Evolutionary conservation across 2,797 vertebrate genomes (phyloP).

Genomic region (Cebuella pygmaea): DNA sequence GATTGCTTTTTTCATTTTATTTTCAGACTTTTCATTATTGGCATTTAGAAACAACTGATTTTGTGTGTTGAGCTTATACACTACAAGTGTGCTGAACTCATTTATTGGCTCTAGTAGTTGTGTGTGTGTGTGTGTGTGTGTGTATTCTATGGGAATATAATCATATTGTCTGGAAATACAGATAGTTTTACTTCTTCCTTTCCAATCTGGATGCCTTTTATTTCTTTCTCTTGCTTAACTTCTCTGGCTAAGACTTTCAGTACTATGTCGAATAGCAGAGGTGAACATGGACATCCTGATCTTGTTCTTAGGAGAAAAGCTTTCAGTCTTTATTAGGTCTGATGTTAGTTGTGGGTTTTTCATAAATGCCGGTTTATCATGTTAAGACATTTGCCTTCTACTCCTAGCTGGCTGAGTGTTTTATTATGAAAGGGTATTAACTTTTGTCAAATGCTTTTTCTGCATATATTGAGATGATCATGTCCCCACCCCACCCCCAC

Average conservation of each 20-base stretch:
- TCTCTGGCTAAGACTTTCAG: not conserved
- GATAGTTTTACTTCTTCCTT: not conserved
- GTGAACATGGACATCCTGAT: not conserved
- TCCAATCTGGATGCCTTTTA: not conserved
- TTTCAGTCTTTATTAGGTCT: not conserved
- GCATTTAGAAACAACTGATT: not conserved
- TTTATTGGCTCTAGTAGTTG: not conserved
- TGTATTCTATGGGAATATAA: not conserved
- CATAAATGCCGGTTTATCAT: not conserved
- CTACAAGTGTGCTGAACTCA: not conserved
- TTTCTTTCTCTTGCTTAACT: conserved; percentile 14
- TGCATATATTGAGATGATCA: not conserved
- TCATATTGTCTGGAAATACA: not conserved
- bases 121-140: not conserved
- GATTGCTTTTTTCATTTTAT: conserved; percentile 11
- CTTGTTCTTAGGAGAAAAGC: not conserved
- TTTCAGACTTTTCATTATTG: not conserved
- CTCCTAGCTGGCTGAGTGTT: not conserved
- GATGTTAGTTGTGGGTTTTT: not conserved
- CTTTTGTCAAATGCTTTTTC: conserved; percentile 1
- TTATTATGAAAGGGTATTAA: not conserved
- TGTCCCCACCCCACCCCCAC: not conserved
- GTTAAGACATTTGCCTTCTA: not conserved
- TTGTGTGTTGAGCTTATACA: not conserved
- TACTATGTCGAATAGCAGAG: conserved; percentile 8